Percentiles rank a stretch among this genome's conserved stretches.
phyloP scores from a whole-genome alignment of 2,888 invertebrate genomes.

The Iphiclides podalirius region DNA sequence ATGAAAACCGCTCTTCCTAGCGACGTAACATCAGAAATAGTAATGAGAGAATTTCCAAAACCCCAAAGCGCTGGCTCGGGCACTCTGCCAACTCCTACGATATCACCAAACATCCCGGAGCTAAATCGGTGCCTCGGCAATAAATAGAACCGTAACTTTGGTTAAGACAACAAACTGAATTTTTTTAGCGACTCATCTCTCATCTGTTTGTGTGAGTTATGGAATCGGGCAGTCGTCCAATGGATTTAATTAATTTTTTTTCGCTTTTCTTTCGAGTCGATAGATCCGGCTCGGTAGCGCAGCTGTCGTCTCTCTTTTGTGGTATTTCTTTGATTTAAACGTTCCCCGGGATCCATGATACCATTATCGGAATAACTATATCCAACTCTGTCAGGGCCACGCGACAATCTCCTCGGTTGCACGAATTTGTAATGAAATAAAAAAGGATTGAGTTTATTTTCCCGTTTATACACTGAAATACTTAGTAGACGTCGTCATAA shows the following conservation, averaged over 20 bases:
- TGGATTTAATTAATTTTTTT: slow-evolving; percentile 3
- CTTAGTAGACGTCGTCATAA: no score
- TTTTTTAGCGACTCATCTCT: slow-evolving; percentile 1
- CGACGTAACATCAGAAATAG: no score
- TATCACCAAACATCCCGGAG: slow-evolving; percentile 3
- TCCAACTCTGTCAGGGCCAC: no score
- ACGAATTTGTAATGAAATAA: no score
- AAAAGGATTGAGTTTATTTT: no score
- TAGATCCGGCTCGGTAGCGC: no score
- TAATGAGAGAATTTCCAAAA: slow-evolving; percentile 1
- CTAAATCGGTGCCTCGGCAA: slow-evolving; percentile 10
- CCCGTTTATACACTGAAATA: no score
- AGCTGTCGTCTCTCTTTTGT: no score
- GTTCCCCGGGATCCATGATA: not conserved
- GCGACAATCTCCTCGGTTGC: no score
- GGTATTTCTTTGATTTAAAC: no score
- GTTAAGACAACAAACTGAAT: not conserved
- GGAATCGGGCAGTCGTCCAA: slow-evolving; percentile 1
- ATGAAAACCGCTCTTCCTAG: not conserved
- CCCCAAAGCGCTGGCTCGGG: slow-evolving; percentile 1
- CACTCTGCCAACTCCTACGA: slow-evolving; percentile 5
- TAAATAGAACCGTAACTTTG: slow-evolving; percentile 15
- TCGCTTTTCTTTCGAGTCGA: no score
- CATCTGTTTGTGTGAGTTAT: slow-evolving; percentile 14
- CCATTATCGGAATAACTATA: no score